These are phyloP conservation scores for Colletes collaris DNA, from an alignment of 2,888 invertebrate genomes.

Conservation along the genomic window DNA sequence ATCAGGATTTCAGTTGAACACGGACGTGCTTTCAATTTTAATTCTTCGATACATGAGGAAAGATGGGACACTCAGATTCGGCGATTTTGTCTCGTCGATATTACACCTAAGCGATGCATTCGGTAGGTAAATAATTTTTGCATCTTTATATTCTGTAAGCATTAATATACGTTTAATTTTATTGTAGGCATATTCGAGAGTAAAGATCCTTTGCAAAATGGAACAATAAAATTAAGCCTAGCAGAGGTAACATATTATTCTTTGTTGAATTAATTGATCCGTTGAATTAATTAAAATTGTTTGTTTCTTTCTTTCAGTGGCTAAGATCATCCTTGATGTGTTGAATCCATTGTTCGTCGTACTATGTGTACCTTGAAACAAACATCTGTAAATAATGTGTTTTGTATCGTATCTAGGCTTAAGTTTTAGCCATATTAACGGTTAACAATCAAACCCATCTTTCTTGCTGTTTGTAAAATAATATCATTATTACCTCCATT, in stretches of 20 bases:
- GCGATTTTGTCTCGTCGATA: slow-evolving; percentile 95
- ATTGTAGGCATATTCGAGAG: slow-evolving; percentile 88
- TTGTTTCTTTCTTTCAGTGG: slow-evolving; percentile 87
- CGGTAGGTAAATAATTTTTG: slow-evolving; percentile 85
- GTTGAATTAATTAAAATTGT: slow-evolving; percentile 11
- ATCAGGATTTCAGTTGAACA: slow-evolving; percentile 91
- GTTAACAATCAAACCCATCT: slow-evolving; percentile 66
- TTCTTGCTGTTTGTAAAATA: slow-evolving; percentile 65
- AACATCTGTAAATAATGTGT: slow-evolving; percentile 79
- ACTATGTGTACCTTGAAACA: slow-evolving; percentile 68
- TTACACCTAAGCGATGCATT: slow-evolving; percentile 95
- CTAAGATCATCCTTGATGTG: slow-evolving; percentile 89
- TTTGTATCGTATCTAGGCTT: slow-evolving; percentile 67
- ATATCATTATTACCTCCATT: slow-evolving; percentile 57
- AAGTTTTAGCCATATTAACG: slow-evolving; percentile 79
- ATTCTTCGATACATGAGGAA: slow-evolving; percentile 95
- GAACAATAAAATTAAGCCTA: slow-evolving; percentile 91
- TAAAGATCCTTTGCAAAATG: slow-evolving; percentile 91
- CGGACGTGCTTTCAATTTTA: slow-evolving; percentile 91
- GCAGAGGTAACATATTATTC: slow-evolving; percentile 85
- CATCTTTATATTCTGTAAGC: background rate
- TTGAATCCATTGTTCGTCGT: slow-evolving; percentile 80
- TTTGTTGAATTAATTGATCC: background rate
- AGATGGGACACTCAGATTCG: slow-evolving; percentile 95
- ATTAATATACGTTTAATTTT: slow-evolving; percentile 17